A percentile compares a stretch with the other conserved stretches of the same genome.
Conservation (phyloP, 2,113 vertebrate genomes). For the Peromyscus polionotus region DNA sequence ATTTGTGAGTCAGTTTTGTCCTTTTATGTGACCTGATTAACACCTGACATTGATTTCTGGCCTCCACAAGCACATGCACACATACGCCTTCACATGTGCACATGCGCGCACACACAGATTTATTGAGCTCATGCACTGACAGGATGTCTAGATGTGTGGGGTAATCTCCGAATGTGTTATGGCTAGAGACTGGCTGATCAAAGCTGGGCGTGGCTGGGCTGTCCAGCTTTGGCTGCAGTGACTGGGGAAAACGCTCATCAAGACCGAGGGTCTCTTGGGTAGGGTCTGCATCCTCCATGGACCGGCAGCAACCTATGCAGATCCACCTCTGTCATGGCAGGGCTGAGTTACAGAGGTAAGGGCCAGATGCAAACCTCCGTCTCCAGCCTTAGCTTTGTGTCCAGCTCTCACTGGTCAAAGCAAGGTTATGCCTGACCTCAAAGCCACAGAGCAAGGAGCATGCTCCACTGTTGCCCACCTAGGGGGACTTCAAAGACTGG, state of each 20-base stretch:
- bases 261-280: background rate
- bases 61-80: too few relatives aligned
- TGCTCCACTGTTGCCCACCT: accelerated
- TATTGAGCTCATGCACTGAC: background rate
- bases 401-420: background rate
- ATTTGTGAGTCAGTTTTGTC: background rate
- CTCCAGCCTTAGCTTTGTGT: background rate
- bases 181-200: background rate
- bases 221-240: background rate
- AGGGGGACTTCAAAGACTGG: background rate
- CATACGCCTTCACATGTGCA: background rate
- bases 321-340: background rate
- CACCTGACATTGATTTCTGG: background rate
- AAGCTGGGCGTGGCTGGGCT: background rate
- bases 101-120: too few relatives aligned
- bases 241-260: background rate
- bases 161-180: background rate
- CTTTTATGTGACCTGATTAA: background rate
- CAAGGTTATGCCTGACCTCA: background rate
- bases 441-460: background rate
- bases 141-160: background rate
- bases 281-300: background rate
- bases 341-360: background rate
- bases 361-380: background rate
- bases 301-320: background rate